Conservation (phyloP, 2,797 vertebrate species). For the Chaetodon trifasciatus region DNA sequence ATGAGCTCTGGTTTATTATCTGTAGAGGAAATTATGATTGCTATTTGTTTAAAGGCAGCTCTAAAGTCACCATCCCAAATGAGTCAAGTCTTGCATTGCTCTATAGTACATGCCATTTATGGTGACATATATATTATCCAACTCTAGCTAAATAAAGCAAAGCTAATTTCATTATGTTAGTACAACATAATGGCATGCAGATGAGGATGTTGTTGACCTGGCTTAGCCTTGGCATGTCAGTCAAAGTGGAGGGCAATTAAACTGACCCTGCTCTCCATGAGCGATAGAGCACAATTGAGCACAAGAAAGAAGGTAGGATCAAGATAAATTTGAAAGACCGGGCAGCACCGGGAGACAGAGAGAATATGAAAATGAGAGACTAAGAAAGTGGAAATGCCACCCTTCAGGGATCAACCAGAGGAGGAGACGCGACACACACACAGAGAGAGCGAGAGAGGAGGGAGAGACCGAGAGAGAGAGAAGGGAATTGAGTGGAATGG, state of each 20-base stretch:
- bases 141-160: slow-evolving; percentile 39
- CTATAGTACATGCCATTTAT: background rate
- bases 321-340: slow-evolving; percentile 65
- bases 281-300: slow-evolving; percentile 55
- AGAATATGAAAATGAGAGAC: slow-evolving; percentile 77
- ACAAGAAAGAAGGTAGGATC: slow-evolving; percentile 63
- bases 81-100: slow-evolving; percentile 1
- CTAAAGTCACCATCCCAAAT: slow-evolving; percentile 9
- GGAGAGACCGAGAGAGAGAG: slow-evolving; percentile 31
- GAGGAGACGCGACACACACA: slow-evolving; percentile 59
- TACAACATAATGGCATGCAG: slow-evolving; percentile 65
- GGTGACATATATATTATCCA: slow-evolving; percentile 33
- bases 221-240: slow-evolving; percentile 72
- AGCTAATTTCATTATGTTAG: slow-evolving; percentile 64
- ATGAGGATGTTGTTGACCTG: slow-evolving; percentile 67
- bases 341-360: slow-evolving; percentile 46
- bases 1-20: slow-evolving; percentile 14
- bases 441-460: slow-evolving; percentile 29
- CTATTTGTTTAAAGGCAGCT: slow-evolving; percentile 41
- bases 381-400: slow-evolving; percentile 76
- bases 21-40: slow-evolving; percentile 41
- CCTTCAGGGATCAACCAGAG: slow-evolving; percentile 75
- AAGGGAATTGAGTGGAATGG: slow-evolving; percentile 58
- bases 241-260: slow-evolving; percentile 77
- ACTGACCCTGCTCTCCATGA: slow-evolving; percentile 53